Evolutionary conservation across 2,888 invertebrate species (phyloP), one percentile per base, ranked within the genome.

Genomic region (Clunio marinus): DNA sequence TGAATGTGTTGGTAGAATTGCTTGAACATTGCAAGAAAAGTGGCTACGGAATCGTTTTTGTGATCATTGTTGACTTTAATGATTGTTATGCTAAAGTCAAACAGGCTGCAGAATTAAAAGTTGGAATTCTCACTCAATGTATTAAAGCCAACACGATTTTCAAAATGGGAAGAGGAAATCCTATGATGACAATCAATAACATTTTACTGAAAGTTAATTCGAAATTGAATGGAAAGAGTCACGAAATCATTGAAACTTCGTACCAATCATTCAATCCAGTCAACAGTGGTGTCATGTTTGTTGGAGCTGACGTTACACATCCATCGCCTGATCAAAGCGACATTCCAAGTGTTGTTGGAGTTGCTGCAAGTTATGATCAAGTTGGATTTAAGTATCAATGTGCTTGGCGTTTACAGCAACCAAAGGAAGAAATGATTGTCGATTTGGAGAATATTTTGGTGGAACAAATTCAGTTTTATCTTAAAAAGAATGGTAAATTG

Each of bases 261-360:
- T 69, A 60, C 13, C 4, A 51, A 4, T n/a, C 4, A 1, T 69
- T 71, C 28, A 51, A 68, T 0, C 69, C 71, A 17, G 68, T 71
- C 0, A n/a, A 2, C n/a, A n/a, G 15, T 20, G 65, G 65, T 17
- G 51, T 67, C 2, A 85, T 85, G 83, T 83, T 88, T 15, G 82
- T 93, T 41, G 96, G 96, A 0, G 94, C 94, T 4, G 96, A 96
- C 78, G 95, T 96, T 4, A 94, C 95, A 0, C 96, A 96, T 81
- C 94, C 96, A 0, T 86, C 91, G 1, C 91, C 92, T 0, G 90
- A 89, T 70, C 85, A 88, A 70, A 72, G 71, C 0, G 70, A 73
- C 1, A 75, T 78, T 27, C 85, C 85, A 0, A 87, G 87, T 75
- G 86, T 88, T 32, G 88, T 87, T 0, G 88, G 88, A 0, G 89